Evolutionary conservation across 1,140 invertebrate species (phyloP).

Genomic region (Telenomus remus): DNA sequence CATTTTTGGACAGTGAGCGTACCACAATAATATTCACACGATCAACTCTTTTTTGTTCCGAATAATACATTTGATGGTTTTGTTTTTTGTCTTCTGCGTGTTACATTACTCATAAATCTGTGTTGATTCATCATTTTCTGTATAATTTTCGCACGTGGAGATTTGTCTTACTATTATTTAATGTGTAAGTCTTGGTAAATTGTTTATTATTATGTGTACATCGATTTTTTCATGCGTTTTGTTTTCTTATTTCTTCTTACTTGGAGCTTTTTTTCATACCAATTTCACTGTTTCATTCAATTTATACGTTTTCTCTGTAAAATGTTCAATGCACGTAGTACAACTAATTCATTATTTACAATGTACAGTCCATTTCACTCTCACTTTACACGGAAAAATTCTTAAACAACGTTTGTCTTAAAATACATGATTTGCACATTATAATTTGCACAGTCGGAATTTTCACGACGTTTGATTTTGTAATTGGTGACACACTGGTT

Average conservation of each 20-base stretch:
- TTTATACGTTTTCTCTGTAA: conserved; percentile 32
- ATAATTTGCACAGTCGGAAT: conserved; percentile 53
- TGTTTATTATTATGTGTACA: conserved; percentile 57
- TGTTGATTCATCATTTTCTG: conserved; percentile 14
- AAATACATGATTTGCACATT: conserved; percentile 57
- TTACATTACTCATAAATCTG: conserved; percentile 39
- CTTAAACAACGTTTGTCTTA: conserved; percentile 57
- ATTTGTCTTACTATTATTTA: conserved; percentile 56
- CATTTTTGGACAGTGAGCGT: conserved; percentile 68
- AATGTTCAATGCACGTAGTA: conserved; percentile 49
- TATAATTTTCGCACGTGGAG: conserved; percentile 46
- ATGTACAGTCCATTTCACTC: conserved; percentile 57
- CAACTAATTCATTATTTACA: conserved; percentile 59
- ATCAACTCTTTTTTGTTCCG: conserved; percentile 39
- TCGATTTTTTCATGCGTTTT: conserved; percentile 38
- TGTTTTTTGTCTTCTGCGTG: conserved; percentile 11
- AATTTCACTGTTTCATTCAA: conserved; percentile 23
- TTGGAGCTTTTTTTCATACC: conserved; percentile 16
- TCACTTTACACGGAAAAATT: conserved; percentile 52
- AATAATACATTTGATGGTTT: conserved; percentile 39
- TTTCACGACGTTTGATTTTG: conserved; percentile 52
- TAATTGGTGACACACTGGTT: conserved; percentile 48
- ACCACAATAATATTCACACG: conserved; percentile 67
- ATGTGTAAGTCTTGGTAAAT: conserved; percentile 55
- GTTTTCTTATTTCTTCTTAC: conserved; percentile 23